A percentile compares a stretch with the other conserved stretches of the same genome.
These are phyloP conservation scores for Phrynocephalus guinanensis DNA, from an alignment of 2,797 vertebrate genomes.

Conservation along the genomic window DNA sequence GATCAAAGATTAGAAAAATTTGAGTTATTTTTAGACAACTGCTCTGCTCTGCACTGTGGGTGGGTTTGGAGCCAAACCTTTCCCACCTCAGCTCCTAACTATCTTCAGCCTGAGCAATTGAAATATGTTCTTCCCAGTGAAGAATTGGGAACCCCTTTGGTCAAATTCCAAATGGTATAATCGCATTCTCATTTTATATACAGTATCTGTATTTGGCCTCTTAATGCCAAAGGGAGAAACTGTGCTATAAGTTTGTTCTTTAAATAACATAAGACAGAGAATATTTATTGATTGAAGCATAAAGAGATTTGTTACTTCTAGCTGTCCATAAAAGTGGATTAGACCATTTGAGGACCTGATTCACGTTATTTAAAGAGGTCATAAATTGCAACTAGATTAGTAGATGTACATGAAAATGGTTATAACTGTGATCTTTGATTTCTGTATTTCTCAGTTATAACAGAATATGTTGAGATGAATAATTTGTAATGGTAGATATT, in stretches of 20 bases:
- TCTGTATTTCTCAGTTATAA: neutral
- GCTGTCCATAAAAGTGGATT: neutral
- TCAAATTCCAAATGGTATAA: conserved; percentile 20
- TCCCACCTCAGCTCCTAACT: no score
- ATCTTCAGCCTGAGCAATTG: neutral
- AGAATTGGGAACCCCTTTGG: conserved; percentile 10
- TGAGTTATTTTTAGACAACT: no score
- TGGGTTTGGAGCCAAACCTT: no score
- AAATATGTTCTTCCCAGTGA: neutral
- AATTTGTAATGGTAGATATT: neutral
- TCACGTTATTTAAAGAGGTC: conserved; percentile 10
- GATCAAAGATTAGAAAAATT: neutral
- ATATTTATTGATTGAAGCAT: conserved; percentile 18
- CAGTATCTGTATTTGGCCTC: conserved; percentile 7
- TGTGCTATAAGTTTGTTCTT: conserved; percentile 21
- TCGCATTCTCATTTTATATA: conserved; percentile 32
- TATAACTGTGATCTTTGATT: neutral
- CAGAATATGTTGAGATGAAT: neutral
- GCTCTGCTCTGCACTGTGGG: no score
- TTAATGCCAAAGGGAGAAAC: neutral
- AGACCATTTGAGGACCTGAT: neutral
- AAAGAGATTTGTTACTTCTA: conserved; percentile 17
- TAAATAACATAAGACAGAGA: conserved; percentile 24
- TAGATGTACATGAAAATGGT: neutral
- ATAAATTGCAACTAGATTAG: neutral